These are phyloP conservation scores for Blastobasis lacticolella DNA, from an alignment of 2,888 invertebrate genomes.

Conservation along the genomic window DNA sequence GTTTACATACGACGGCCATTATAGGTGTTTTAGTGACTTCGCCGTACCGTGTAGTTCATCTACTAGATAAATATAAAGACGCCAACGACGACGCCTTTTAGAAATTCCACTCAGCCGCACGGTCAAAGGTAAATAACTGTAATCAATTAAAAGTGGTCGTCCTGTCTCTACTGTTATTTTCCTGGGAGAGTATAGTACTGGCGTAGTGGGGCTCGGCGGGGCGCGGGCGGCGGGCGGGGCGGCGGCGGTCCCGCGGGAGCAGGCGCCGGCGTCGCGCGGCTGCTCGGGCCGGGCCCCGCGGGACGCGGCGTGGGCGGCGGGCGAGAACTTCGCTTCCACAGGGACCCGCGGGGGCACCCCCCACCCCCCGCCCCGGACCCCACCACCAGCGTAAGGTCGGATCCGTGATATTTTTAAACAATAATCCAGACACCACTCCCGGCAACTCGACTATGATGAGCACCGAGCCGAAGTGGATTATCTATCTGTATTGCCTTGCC, in stretches of 20 bases:
- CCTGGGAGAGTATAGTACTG: constrained; percentile 40
- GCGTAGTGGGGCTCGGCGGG: constrained; percentile 18
- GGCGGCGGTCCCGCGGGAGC: constrained; percentile 51
- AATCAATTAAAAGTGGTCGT: constrained; percentile 57
- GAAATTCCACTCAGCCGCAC: too few species aligned
- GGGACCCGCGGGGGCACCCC: constrained; percentile 40
- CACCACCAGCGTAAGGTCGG: constrained; percentile 36
- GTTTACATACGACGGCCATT: constrained; percentile 5
- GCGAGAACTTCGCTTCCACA: constrained; percentile 60
- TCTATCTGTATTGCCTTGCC: too few species aligned
- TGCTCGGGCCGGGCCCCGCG: constrained; percentile 60
- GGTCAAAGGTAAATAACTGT: constrained; percentile 1
- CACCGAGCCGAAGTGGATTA: background rate
- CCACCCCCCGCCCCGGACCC: constrained; percentile 44
- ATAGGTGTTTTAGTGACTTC: constrained; percentile 5
- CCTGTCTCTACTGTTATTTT: constrained; percentile 59
- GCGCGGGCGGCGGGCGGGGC: constrained; percentile 25
- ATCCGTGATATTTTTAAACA: constrained; percentile 65
- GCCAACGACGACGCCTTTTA: too few species aligned
- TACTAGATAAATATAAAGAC: too few species aligned
- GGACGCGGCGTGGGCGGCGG: constrained; percentile 44
- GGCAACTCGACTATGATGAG: constrained; percentile 4
- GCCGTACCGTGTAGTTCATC: too few species aligned
- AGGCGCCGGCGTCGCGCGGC: constrained; percentile 61
- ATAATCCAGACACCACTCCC: constrained; percentile 16